phyloP scores from a whole-genome alignment of 2,113 vertebrate genomes.

The Strigops habroptila region DNA sequence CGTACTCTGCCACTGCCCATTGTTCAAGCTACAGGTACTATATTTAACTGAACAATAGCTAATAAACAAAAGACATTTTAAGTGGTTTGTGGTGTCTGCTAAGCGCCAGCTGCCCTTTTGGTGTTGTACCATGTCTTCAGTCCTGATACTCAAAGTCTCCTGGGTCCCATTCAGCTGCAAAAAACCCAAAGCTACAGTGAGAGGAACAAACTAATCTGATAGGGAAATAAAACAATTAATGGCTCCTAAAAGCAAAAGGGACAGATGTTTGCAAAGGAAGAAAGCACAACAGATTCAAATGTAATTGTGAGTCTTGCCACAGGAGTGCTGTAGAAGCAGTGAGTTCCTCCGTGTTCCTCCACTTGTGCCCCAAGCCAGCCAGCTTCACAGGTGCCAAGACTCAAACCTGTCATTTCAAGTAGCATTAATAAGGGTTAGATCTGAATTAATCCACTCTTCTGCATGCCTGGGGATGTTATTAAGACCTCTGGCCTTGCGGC shows the following conservation, averaged over 20 bases:
- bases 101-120: neutral
- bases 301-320: neutral
- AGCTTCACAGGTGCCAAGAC: neutral
- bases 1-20: neutral
- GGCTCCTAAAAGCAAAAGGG: neutral
- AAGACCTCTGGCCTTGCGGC: neutral
- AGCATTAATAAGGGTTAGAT: neutral
- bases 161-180: neutral
- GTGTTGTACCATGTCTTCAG: neutral
- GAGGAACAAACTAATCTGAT: slow-evolving; percentile 3
- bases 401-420: neutral
- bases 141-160: neutral
- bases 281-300: neutral
- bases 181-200: neutral
- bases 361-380: neutral
- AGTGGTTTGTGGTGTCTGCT: neutral
- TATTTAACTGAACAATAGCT: slow-evolving; percentile 13
- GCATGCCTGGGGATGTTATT: neutral
- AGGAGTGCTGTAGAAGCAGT: neutral
- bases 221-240: slow-evolving; percentile 4
- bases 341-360: fast-evolving
- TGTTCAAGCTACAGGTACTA: neutral
- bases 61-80: slow-evolving; percentile 24
- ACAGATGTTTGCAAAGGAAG: neutral
- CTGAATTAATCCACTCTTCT: neutral